A percentile compares a stretch with the other conserved stretches of the same genome.
Conservation (phyloP, 1,140 invertebrate species). For the Latrodectus geometricus region DNA sequence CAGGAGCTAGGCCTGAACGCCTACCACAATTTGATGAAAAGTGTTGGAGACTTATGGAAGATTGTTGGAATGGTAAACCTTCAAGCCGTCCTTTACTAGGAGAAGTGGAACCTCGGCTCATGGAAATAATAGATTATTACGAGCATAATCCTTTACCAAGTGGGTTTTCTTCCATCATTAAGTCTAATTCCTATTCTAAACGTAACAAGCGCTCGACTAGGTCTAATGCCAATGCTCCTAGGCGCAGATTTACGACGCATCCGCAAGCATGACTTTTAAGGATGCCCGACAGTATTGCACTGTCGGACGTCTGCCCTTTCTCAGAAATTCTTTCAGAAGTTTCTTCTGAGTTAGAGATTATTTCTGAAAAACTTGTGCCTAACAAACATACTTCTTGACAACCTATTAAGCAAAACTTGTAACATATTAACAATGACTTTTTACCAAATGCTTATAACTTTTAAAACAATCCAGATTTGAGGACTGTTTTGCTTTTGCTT, state of each 20-base stretch:
- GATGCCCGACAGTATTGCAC: constrained; percentile 33
- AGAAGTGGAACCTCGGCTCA: constrained; percentile 79
- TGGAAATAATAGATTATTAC: constrained; percentile 69
- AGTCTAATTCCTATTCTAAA: constrained; percentile 24
- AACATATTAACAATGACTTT: too few species aligned
- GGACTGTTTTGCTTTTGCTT: too few species aligned
- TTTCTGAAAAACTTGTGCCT: constrained; percentile 48
- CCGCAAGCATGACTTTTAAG: constrained; percentile 54
- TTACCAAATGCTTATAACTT: too few species aligned
- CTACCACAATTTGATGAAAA: constrained; percentile 80
- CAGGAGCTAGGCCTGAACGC: constrained; percentile 80
- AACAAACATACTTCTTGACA: not conserved
- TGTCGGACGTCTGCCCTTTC: constrained; percentile 49
- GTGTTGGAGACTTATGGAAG: constrained; percentile 87
- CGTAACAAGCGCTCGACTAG: constrained; percentile 33
- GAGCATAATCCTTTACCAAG: constrained; percentile 44
- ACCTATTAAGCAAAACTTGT: too few species aligned
- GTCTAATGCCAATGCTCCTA: constrained; percentile 19
- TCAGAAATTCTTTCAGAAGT: constrained; percentile 33
- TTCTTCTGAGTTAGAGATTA: constrained; percentile 27
- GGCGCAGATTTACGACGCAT: constrained; percentile 19
- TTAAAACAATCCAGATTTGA: too few species aligned
- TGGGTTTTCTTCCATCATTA: constrained; percentile 46
- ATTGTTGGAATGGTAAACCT: constrained; percentile 86
- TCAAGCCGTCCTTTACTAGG: constrained; percentile 81